Evolutionary conservation across 2,888 invertebrate genomes (phyloP).

Genomic region (Eupithecia insigniata): DNA sequence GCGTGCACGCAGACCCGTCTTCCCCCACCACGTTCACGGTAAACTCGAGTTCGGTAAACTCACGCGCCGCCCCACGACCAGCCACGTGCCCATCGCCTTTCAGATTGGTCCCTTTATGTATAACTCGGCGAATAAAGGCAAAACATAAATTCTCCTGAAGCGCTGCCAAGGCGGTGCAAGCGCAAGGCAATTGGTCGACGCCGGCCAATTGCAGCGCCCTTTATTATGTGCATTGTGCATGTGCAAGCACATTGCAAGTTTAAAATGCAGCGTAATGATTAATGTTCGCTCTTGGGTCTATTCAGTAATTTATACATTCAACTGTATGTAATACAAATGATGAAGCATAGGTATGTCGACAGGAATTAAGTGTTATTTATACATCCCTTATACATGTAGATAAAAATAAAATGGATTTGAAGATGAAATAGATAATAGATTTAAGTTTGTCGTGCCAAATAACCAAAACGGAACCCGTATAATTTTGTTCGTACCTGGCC

Average conservation of each 20-base stretch:
- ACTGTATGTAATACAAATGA: background rate
- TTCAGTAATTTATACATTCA: background rate
- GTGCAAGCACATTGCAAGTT: constrained; percentile 28
- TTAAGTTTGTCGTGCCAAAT: background rate
- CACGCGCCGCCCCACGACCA: constrained; percentile 68
- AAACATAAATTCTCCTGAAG: constrained; percentile 62
- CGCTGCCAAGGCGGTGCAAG: constrained; percentile 60
- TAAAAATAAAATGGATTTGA: background rate
- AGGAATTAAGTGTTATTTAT: background rate
- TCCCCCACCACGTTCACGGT: constrained; percentile 55
- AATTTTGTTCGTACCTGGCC: background rate
- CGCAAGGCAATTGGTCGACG: constrained; percentile 58
- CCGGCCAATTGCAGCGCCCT: constrained; percentile 40
- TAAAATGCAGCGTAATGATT: constrained; percentile 16
- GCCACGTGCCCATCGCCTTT: constrained; percentile 55
- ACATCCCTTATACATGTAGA: background rate
- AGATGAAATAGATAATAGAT: background rate
- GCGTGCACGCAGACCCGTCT: constrained; percentile 75
- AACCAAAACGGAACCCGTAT: background rate
- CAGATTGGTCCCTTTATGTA: constrained; percentile 76
- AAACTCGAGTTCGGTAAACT: constrained; percentile 51
- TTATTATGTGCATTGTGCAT: constrained; percentile 20
- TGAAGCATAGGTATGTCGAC: background rate
- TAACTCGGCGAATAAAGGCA: constrained; percentile 66
- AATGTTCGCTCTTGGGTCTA: background rate